Conservation (phyloP, 2,888 invertebrate genomes). For the Choreutis nemorana region DNA sequence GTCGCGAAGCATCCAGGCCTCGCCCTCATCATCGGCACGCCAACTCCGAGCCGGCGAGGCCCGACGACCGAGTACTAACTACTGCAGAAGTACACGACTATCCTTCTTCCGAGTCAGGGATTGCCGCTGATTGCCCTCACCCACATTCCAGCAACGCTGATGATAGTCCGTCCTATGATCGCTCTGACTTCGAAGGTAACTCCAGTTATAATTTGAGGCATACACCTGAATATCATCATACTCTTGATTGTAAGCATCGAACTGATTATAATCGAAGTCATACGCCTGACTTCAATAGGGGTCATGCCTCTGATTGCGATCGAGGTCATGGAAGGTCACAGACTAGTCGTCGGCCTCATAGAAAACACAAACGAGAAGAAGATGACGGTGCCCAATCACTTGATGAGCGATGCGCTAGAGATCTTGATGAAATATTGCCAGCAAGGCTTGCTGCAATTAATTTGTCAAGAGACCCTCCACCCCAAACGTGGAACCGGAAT, state of each 20-base stretch:
- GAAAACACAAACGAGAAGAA: conserved; percentile 45
- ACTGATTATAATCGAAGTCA: conserved; percentile 51
- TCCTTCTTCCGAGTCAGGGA: conserved; percentile 62
- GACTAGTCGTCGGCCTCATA: conserved; percentile 42
- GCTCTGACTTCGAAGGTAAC: conserved; percentile 53
- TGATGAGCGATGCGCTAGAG: conserved; percentile 54
- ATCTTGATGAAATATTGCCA: conserved; percentile 59
- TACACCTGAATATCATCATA: conserved; percentile 47
- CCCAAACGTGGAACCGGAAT: conserved; percentile 69
- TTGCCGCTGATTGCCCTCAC: conserved; percentile 58
- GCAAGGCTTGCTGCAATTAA: conserved; percentile 57
- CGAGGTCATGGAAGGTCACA: conserved; percentile 42
- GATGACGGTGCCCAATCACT: conserved; percentile 56
- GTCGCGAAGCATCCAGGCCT: conserved; percentile 45
- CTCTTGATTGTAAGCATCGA: conserved; percentile 46
- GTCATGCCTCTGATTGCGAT: conserved; percentile 45
- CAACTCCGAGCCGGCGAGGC: conserved; percentile 49
- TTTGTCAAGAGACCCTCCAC: conserved; percentile 44
- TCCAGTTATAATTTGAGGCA: conserved; percentile 50
- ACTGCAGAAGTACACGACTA: conserved; percentile 61
- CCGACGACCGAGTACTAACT: conserved; percentile 55
- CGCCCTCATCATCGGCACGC: conserved; percentile 53
- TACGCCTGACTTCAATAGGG: conserved; percentile 52
- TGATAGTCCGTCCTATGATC: conserved; percentile 54
- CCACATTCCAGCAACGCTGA: conserved; percentile 54